Conservation (phyloP, 2,797 vertebrate species). For the Anomalospiza imberbis region DNA sequence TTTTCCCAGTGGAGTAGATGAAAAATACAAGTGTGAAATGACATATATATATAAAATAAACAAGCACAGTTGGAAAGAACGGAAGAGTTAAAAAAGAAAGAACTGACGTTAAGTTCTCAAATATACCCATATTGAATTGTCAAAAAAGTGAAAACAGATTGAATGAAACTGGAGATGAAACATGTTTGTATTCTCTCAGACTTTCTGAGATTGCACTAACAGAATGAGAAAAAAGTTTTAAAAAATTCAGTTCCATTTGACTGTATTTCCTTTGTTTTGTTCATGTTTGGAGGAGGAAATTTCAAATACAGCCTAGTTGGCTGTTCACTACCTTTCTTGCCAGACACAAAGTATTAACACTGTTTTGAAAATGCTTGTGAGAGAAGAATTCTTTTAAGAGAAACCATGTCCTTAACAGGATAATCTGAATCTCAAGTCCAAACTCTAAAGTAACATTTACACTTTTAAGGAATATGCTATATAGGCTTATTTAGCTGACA, state of each 20-base stretch:
- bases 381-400: neutral
- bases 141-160: neutral
- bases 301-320: neutral
- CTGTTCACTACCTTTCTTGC: neutral
- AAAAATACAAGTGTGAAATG: neutral
- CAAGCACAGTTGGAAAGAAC: neutral
- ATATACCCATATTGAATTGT: neutral
- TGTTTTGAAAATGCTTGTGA: neutral
- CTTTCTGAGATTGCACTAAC: neutral
- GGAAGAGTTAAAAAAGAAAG: neutral
- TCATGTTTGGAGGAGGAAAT: neutral
- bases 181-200: neutral
- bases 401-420: neutral
- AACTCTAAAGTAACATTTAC: neutral
- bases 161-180: neutral
- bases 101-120: neutral
- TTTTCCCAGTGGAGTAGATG: neutral
- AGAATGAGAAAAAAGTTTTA: neutral
- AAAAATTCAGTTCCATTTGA: neutral
- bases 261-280: neutral
- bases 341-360: neutral
- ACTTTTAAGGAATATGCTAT: neutral
- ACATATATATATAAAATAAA: neutral
- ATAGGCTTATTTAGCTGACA: neutral
- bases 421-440: neutral